Base-by-base conservation (phyloP, 2,113 vertebrate genomes). In the Rhea pennata region DNA sequence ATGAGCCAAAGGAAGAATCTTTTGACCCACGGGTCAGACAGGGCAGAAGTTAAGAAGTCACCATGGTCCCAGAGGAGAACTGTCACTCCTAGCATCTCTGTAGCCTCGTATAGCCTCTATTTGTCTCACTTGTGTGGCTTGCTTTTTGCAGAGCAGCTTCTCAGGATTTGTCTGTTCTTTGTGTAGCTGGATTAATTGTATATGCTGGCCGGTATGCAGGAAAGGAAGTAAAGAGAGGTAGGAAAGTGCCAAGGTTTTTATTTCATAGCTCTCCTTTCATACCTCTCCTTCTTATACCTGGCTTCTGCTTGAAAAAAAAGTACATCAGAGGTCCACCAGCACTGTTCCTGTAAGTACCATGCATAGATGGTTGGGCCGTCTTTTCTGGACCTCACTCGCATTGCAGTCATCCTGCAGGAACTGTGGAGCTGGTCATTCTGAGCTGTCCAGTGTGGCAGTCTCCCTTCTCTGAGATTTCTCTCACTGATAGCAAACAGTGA, bases 401-500 rank as follows among this genome's bases (percentile, higher is more conserved):
- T 42, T 33, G 70, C 13, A 29, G 39, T 16, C 53, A 4, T 48
- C 8, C 10, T 23, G 40, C 62, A 87, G 48, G 31, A 69, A 16
- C 24, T 8, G 3, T 42, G 36, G 9, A 24, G 42, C 20, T 10
- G 14, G 51, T 19, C 12, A 3, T 54, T 70, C 64, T 56, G 1
- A 1, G 20, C 73, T 44, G n/a, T 19, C 26, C 23, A 3, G 62
- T 0, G 12, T 42, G 40, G 51, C 26, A 39, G 6, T 10, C 4
- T 17, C 33, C 70, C 46, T n/a, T 15, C 46, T 65, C 22, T n/a
- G 42, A 59, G 69, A 42, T 22, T 36, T 36, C 36, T 36, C 36
- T 36, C 62, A 14, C 33, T 2, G 8, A 17, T 4, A 48, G 29
- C 2, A 1, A n/a, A 5, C 2, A 3, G 22, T 26, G 81, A 19